Evolutionary conservation across 2,113 vertebrate genomes (phyloP).

Genomic region (Podilymbus podiceps): DNA sequence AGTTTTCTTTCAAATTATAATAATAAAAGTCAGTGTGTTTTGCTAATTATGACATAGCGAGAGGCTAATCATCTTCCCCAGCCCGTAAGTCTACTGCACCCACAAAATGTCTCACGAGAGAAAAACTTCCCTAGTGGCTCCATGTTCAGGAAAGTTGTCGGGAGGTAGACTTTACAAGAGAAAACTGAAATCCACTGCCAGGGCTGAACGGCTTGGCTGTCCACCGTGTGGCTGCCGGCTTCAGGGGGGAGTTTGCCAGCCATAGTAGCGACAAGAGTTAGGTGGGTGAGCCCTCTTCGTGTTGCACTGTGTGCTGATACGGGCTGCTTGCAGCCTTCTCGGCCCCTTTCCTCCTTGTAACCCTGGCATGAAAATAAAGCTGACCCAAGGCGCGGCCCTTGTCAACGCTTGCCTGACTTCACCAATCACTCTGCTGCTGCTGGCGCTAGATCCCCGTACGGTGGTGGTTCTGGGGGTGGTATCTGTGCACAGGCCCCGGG

Average conservation of each 20-base stretch:
- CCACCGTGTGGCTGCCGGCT: neutral
- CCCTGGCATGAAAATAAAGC: neutral
- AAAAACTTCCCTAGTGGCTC: neutral
- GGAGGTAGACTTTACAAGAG: neutral
- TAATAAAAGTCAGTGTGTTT: constrained; percentile 55
- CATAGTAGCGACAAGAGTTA: neutral
- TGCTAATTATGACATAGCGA: constrained; percentile 13
- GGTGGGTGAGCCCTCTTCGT: neutral
- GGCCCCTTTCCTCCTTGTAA: constrained; percentile 6
- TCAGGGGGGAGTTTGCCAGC: neutral
- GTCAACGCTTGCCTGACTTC: neutral
- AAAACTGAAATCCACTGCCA: neutral
- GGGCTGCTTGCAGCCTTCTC: constrained; percentile 26
- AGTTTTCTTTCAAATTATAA: constrained; percentile 5
- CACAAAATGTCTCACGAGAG: neutral
- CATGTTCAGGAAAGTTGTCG: neutral
- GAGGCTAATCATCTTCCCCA: constrained; percentile 25
- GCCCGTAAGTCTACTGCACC: neutral
- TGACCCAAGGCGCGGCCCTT: neutral
- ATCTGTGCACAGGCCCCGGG: neutral
- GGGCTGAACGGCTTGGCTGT: neutral
- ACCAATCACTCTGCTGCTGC: neutral
- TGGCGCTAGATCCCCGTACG: neutral
- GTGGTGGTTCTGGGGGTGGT: neutral
- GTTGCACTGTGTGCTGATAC: neutral